Percentiles rank a stretch among this genome's conserved stretches.
These are phyloP conservation scores for Microctonus aethiopoides DNA, from an alignment of 2,888 invertebrate species.

Conservation along the genomic window DNA sequence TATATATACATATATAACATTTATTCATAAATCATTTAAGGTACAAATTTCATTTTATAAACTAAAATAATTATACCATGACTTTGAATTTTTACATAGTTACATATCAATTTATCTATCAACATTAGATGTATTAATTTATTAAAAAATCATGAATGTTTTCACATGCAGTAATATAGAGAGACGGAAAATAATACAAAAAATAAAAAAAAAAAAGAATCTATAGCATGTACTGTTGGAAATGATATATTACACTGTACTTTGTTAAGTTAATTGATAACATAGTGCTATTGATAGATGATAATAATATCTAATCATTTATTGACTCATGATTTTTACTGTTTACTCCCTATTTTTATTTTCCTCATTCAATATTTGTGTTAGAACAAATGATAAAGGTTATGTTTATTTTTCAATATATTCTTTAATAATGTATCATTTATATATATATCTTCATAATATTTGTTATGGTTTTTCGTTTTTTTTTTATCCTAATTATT, in stretches of 20 bases:
- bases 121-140: neutral
- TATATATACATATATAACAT: neutral
- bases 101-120: neutral
- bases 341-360: neutral
- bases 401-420: neutral
- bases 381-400: neutral
- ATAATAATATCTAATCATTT: conserved; percentile 6
- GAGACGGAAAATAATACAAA: no score
- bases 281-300: conserved; percentile 11
- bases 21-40: neutral
- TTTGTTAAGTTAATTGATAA: neutral
- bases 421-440: no score
- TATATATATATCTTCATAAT: no score
- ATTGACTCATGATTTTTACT: conserved; percentile 15
- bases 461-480: no score
- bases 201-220: no score
- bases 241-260: conserved; percentile 5
- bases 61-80: neutral
- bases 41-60: neutral
- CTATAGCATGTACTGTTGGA: neutral
- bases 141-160: neutral
- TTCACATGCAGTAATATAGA: no score
- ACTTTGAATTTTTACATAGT: neutral
- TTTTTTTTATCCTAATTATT: no score
- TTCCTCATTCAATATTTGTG: neutral